Evolutionary conservation across 2,113 vertebrate species (phyloP), one percentile per base, ranked within the genome.

Genomic region (human (Homo sapiens)): DNA sequence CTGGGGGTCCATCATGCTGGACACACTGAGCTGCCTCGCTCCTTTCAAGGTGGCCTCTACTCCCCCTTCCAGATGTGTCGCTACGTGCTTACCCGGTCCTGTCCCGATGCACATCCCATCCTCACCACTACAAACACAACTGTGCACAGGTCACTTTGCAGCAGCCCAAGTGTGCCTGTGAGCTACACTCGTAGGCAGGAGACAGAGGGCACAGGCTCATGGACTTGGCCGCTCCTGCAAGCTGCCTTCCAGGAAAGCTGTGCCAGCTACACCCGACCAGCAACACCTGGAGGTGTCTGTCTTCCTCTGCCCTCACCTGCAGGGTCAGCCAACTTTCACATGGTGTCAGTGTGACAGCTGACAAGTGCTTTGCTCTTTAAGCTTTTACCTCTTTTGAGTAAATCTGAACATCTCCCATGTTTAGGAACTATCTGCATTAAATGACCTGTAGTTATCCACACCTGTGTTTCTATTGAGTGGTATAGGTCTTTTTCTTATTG

Each of bases 231-330:
- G 27, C 61, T 64, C 61, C 12, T 30, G 61, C 5, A 14, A 64
- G 17, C 12, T 14, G 40, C 50, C n/a, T 81, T 38, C 70, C 4
- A 0, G 0, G 0, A 43, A 16, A 55, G 25, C 25, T 13, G 18
- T 14, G 2, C 52, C 2, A 32, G 9, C 3, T 14, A 76, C 59
- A 40, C 73, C 12, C 6, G 48, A 17, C 40, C 10, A 16, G 23
- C 85, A 52, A 0, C 1, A 25, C 38, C 16, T 1, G 2, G 27
- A n/a, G 8, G 59, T 5, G 6, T 30, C 40, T 7, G 3, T 5
- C 32, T 9, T 27, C 89, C 50, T n/a, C 18, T 4, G 12, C 7
- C 64, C 35, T 22, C 12, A 1, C 13, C 38, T 0, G 30, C 52
- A 8, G 8, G 14, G 43, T 8, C 6, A 20, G 35, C 70, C 52